phyloP scores from a whole-genome alignment of 2,113 vertebrate genomes.

The Murina feae region DNA sequence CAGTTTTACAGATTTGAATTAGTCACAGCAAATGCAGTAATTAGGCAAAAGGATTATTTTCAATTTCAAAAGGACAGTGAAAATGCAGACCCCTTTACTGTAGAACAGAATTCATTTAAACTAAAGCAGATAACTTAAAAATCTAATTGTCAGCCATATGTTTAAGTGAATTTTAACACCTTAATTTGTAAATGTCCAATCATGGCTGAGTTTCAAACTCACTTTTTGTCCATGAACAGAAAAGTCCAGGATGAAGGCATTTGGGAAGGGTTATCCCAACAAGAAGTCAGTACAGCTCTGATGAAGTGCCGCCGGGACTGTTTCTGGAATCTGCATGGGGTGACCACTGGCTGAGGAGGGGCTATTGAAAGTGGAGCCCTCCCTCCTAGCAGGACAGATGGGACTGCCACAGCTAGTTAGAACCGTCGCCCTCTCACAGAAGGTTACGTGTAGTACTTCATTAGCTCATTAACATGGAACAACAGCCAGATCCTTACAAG shows the following conservation, averaged over 20 bases:
- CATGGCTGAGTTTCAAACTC: background rate
- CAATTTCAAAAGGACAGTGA: conserved; percentile 20
- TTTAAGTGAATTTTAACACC: conserved; percentile 13
- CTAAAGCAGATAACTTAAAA: conserved; percentile 23
- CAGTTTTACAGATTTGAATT: conserved; percentile 11
- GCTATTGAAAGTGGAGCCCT: background rate
- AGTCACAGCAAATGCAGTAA: conserved; percentile 41
- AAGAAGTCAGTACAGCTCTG: background rate
- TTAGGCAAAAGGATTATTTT: conserved; percentile 30
- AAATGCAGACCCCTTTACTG: background rate
- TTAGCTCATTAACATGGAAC: conserved; percentile 21
- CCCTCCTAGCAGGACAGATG: background rate
- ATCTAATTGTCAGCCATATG: background rate
- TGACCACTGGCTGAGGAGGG: background rate
- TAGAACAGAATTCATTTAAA: background rate
- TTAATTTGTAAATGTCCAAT: background rate
- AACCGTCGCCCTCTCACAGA: background rate
- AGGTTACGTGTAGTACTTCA: conserved; percentile 2
- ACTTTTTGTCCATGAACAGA: background rate
- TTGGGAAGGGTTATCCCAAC: background rate
- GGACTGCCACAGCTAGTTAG: background rate
- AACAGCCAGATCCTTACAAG: background rate
- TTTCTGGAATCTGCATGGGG: background rate
- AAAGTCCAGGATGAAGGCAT: conserved; percentile 4
- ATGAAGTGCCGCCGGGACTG: background rate